Evolutionary conservation across 1,140 invertebrate species (phyloP).

Genomic region (Idris sp.): DNA sequence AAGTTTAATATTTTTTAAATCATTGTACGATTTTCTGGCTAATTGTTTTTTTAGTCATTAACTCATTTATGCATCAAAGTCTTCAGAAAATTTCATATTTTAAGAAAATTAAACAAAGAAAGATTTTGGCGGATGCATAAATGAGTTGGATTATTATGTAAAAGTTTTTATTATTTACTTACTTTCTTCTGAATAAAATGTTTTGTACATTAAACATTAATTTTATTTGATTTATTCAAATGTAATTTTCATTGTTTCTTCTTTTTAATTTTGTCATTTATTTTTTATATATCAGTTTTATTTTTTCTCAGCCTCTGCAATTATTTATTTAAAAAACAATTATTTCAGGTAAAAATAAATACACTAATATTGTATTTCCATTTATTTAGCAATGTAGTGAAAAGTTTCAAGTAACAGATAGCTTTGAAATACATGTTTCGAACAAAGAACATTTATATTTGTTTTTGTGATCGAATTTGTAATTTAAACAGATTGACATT

Average conservation of each 20-base stretch:
- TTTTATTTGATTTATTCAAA: conserved; percentile 22
- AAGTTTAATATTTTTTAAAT: conserved; percentile 51
- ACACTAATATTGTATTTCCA: conserved; percentile 27
- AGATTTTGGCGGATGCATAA: no score
- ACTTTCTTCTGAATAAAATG: no score
- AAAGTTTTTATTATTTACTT: no score
- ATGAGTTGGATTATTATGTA: no score
- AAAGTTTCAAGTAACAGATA: conserved; percentile 43
- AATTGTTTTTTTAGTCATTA: no score
- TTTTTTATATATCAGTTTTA: no score
- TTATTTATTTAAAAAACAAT: not conserved
- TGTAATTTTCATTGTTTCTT: not conserved
- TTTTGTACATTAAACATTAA: no score
- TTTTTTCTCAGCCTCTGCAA: no score
- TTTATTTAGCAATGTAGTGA: conserved; percentile 53
- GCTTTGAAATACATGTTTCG: conserved; percentile 43
- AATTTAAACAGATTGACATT: conserved; percentile 12
- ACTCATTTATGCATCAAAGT: no score
- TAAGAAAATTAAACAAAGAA: no score
- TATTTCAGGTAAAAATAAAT: not conserved
- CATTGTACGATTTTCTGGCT: conserved; percentile 30
- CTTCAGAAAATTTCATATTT: no score
- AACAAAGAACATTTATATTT: conserved; percentile 47
- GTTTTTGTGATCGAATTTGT: conserved; percentile 7
- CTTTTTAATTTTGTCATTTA: no score